These are phyloP conservation scores for Drosophila maculinotata DNA, from an alignment of 2,888 invertebrate genomes.

Conservation along the genomic window DNA sequence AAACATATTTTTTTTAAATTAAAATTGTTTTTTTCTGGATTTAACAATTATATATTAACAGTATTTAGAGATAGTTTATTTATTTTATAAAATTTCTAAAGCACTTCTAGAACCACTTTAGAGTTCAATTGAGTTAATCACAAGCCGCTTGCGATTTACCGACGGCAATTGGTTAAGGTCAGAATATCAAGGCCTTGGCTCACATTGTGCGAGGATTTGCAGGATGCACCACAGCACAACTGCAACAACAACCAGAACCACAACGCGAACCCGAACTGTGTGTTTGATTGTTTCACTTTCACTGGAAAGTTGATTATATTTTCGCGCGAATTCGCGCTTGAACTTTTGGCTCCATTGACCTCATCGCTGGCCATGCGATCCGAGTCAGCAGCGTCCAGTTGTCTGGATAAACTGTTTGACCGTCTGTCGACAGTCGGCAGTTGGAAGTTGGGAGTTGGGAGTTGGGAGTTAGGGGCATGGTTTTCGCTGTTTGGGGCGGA, in stretches of 20 bases:
- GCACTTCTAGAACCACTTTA: no score
- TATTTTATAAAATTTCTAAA: no score
- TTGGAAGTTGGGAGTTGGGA: not conserved
- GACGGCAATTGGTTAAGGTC: conserved; percentile 12
- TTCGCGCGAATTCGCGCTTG: conserved; percentile 58
- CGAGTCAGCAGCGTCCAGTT: conserved; percentile 33
- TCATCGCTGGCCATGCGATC: conserved; percentile 28
- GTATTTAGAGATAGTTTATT: no score
- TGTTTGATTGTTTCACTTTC: conserved; percentile 74
- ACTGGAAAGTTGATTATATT: conserved; percentile 75
- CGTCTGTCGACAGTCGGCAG: no score
- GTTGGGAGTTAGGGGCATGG: conserved; percentile 7
- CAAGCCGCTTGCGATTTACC: conserved; percentile 1
- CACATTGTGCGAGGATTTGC: no score
- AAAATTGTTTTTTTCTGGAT: no score
- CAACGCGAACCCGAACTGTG: conserved; percentile 6
- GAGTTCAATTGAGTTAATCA: no score
- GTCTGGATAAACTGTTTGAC: conserved; percentile 14
- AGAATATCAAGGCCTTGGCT: not conserved
- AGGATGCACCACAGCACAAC: conserved; percentile 1
- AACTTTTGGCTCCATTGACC: conserved; percentile 65
- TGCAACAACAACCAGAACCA: not conserved
- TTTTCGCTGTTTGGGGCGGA: no score
- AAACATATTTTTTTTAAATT: no score
- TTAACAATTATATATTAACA: no score